Base-by-base conservation (phyloP, 92 coral and sea anemone species). In the Diadumene lineata region DNA sequence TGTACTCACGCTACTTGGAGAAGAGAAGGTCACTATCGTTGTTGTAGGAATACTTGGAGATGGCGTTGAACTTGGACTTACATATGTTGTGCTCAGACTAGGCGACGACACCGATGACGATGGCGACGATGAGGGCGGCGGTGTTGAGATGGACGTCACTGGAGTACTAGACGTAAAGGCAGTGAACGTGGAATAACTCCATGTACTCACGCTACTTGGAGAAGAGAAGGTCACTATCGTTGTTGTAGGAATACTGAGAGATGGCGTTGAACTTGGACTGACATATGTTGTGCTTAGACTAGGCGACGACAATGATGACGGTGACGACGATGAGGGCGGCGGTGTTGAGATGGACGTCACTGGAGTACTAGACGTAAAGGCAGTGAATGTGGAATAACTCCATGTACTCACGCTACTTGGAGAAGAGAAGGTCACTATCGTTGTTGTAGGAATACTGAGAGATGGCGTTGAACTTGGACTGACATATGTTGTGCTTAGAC, bases 151-250 rank as follows among this genome's bases (percentile, higher is more conserved):
- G n/a, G 85, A 72, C 0, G 85, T 81, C 1, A 71, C 48, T 0
- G 58, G 43, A 66, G 33, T 62, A 31, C 75, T 66, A 57, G 85
- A 81, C 11, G 80, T 74, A 0, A 77, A 81, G 3, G 66, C 66
- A 63, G 72, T 79, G 26, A 11, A 61, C 3, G 76, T 71, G 0
- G 76, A 71, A 24, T 55, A 71, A 31, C 76, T 71, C 76, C 76
- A 57, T 10, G 56, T 43, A 28, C 64, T 66, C 1, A 64, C 61
- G 43, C 34, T 75, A 51, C 72, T 71, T 2, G 84, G 46, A 22
- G 80, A 66, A 1, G 76, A 43, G 8, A 72, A 65, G 6, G 76
- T 71, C 13, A 30, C 76, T 53, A 71, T 31, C 3, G 73, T 68
- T 43, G 73, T 68, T 9, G 65, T 53, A 0, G 76, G 76, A 7